These are phyloP conservation scores for Acrocyrtus sp. DNA, from an alignment of 2,888 invertebrate genomes.

Conservation along the genomic window DNA sequence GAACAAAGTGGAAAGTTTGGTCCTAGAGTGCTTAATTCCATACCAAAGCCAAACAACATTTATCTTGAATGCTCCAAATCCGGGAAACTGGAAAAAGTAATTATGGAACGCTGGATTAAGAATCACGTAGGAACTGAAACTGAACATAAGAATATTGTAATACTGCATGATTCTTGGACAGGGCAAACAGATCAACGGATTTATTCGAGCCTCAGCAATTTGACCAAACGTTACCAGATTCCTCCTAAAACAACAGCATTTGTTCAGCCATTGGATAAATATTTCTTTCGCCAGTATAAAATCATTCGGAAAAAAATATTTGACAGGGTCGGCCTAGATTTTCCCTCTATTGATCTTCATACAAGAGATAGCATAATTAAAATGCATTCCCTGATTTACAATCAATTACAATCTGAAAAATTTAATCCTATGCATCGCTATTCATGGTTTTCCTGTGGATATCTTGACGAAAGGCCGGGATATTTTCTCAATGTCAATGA, in stretches of 20 bases:
- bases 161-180: slow-evolving; percentile 26
- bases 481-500: slow-evolving; percentile 7
- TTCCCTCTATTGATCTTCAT: not conserved
- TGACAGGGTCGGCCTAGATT: slow-evolving; percentile 7
- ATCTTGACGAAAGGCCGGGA: not conserved
- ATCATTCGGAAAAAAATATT: slow-evolving; percentile 2
- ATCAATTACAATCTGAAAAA: slow-evolving; percentile 20
- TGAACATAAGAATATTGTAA: too few species aligned
- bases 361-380: slow-evolving; percentile 4
- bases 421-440: slow-evolving; percentile 14
- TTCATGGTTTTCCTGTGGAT: slow-evolving; percentile 26
- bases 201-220: not conserved
- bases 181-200: slow-evolving; percentile 20
- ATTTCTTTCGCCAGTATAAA: slow-evolving; percentile 33
- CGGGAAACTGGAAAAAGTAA: slow-evolving; percentile 19
- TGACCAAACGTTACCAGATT: not conserved
- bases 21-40: not conserved
- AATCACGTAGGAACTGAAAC: not conserved
- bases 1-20: slow-evolving; percentile 7
- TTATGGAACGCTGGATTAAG: slow-evolving; percentile 3
- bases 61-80: slow-evolving; percentile 5
- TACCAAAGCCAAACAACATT: slow-evolving; percentile 8
- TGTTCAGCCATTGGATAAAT: slow-evolving; percentile 22
- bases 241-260: slow-evolving; percentile 23
- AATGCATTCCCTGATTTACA: slow-evolving; percentile 19